Evolutionary conservation across 2,888 invertebrate genomes (phyloP), one percentile per base, ranked within the genome.

Genomic region (Caenorhabditis becei): DNA sequence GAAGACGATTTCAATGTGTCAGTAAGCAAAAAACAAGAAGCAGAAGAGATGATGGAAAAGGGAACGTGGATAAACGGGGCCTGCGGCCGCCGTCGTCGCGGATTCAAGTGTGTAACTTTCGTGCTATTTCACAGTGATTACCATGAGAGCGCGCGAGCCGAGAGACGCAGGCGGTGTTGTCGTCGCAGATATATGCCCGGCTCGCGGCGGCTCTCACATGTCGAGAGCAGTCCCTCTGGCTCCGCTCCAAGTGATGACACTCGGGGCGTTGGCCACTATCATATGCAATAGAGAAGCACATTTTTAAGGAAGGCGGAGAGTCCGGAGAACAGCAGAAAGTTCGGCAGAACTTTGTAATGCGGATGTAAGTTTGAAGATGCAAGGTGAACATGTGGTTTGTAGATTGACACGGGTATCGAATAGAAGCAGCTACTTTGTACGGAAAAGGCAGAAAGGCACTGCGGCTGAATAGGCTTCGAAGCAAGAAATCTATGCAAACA

Each of bases 31-130:
- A 53, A 77, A 62, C 41, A 66, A 62, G 24, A 75, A 67, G 26
- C 16, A 66, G 53, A 59, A 51, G 41, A 59, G 37, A 75, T 41
- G 37, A 44, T 28, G 24, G 51, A 56, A 44, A 35, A 54, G 41
- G 44, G 69, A 70, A 65, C 69, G 65, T 74, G 65, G 65, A 74
- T 74, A 61, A 66, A 66, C 59, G 23, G 56, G 51, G 44, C 53
- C 56, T 11, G 24, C 28, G n/a, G n/a, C 41, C 51, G 66, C 51
- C 51, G 51, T 51, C 51, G 51, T 51, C 51, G 41, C 37, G 59
- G 59, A 78, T 78, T 78, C 77, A 78, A 78, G 77, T 78, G 77
- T 78, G 77, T 78, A 78, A 78, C 77, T 78, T 78, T 65, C 59
- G 74, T 74, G 66, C 77, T 77, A 70, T 77, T 69, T 77, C 77